Conservation (phyloP, 2,888 invertebrate genomes). For the Aphelenchoides bicaudatus region DNA sequence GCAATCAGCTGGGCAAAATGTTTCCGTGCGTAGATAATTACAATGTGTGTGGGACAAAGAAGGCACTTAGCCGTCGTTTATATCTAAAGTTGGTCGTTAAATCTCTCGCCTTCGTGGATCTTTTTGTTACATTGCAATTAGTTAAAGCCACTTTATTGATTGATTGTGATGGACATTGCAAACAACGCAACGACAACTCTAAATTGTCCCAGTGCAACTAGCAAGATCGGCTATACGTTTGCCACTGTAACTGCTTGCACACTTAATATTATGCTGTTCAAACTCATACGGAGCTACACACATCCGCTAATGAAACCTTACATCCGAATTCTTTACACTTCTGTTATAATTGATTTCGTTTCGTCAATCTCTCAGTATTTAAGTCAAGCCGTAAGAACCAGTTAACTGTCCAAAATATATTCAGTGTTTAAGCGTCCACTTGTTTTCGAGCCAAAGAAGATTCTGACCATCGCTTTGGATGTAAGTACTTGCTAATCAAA, state of each 20-base stretch:
- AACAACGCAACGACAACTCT: background rate
- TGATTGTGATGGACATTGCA: too few relatives aligned
- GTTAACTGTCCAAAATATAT: background rate
- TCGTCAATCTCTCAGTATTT: background rate
- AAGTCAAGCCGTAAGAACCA: background rate
- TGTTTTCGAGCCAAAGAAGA: background rate
- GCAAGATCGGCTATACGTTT: background rate
- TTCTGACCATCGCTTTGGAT: background rate
- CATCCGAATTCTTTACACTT: background rate
- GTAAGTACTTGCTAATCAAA: too few relatives aligned
- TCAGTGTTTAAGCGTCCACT: background rate
- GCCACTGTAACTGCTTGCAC: background rate
- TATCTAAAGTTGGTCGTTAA: too few relatives aligned
- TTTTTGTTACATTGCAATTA: background rate
- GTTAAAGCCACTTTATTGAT: too few relatives aligned
- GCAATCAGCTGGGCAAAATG: too few relatives aligned
- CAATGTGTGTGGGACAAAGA: too few relatives aligned
- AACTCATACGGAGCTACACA: background rate
- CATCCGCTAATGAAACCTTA: conserved; percentile 3
- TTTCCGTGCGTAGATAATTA: too few relatives aligned
- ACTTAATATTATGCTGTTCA: background rate
- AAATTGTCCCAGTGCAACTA: background rate
- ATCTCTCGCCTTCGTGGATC: too few relatives aligned
- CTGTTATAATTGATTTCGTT: background rate
- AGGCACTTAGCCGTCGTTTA: too few relatives aligned